phyloP scores from a whole-genome alignment of 2,797 vertebrate genomes.

The Pseudocheirus occidentalis region DNA sequence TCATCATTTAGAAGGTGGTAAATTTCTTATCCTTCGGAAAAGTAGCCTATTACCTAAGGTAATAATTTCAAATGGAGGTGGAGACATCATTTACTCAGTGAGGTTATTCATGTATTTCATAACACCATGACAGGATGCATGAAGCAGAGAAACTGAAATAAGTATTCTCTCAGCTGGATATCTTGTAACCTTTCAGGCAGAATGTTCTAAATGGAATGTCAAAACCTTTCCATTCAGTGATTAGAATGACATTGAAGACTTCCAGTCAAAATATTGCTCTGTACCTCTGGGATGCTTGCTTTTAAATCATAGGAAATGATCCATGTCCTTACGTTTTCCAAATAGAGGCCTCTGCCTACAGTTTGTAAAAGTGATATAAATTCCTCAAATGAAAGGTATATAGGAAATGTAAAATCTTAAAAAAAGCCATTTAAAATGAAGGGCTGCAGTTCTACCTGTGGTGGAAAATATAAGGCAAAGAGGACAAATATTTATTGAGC shows the following conservation, averaged over 20 bases:
- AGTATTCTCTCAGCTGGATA: not conserved
- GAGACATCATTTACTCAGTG: not conserved
- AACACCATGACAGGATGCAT: not conserved
- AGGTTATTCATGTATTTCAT: not conserved
- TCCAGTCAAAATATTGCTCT: not conserved
- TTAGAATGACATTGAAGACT: not conserved
- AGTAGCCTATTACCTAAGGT: not conserved
- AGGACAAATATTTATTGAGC: not conserved
- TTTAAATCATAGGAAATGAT: not conserved
- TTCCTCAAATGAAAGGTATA: not conserved
- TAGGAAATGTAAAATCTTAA: not conserved
- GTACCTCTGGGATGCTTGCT: not conserved
- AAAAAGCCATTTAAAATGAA: not conserved
- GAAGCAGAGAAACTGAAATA: not conserved
- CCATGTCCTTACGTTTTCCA: not conserved
- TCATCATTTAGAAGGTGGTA: not conserved
- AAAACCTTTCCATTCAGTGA: not conserved
- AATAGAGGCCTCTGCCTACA: not conserved
- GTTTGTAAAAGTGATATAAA: not conserved
- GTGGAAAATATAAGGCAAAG: not conserved
- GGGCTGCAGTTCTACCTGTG: not conserved
- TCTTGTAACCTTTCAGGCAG: slow-evolving; percentile 49
- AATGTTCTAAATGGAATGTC: slow-evolving; percentile 14
- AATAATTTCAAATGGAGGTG: not conserved
- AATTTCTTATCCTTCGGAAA: not conserved